Evolutionary conservation across 2,888 invertebrate species (phyloP).

Genomic region (Argyra leucocephala): DNA sequence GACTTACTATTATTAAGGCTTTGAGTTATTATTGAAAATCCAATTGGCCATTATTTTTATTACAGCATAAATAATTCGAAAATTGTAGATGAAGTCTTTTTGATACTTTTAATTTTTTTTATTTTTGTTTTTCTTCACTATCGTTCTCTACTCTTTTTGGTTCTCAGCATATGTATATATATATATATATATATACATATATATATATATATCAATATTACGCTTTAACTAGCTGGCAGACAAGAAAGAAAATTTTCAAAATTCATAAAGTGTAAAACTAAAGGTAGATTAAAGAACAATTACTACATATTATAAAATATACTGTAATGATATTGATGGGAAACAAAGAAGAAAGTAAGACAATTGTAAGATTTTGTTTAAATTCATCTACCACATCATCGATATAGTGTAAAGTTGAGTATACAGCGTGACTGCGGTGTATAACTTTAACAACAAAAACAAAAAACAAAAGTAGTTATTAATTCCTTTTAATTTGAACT

Average conservation of each 20-base stretch:
- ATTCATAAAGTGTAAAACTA: neutral
- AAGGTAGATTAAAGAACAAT: neutral
- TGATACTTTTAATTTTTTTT: neutral
- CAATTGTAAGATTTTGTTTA: neutral
- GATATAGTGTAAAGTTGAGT: too few species aligned
- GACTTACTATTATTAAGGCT: neutral
- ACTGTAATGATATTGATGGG: neutral
- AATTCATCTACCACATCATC: too few species aligned
- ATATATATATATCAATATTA: neutral
- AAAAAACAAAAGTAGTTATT: too few species aligned
- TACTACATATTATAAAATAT: neutral
- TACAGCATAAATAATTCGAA: slow-evolving; percentile 2
- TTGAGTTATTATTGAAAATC: neutral
- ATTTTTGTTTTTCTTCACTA: neutral
- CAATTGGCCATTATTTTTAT: slow-evolving; percentile 9
- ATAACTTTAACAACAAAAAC: too few species aligned
- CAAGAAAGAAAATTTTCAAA: neutral
- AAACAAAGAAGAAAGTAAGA: neutral
- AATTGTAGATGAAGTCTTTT: neutral
- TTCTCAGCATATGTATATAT: neutral
- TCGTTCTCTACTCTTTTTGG: neutral
- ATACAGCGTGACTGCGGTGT: too few species aligned
- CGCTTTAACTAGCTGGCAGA: neutral
- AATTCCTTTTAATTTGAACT: too few species aligned
- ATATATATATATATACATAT: neutral